Conservation (phyloP, 2,888 invertebrate species). For the Scaptomyza parva region DNA sequence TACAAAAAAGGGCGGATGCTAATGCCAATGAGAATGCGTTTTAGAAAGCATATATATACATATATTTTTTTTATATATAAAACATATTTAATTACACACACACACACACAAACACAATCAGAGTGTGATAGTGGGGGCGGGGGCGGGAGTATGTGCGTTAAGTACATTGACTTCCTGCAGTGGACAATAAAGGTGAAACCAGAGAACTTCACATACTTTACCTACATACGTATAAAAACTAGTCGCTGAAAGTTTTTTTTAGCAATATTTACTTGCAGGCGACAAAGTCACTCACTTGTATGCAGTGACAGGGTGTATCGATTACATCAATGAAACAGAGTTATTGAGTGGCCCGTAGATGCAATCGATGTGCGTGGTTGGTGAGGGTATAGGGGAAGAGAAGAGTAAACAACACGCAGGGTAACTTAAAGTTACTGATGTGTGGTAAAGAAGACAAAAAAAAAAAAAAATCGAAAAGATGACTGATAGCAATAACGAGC, state of each 20-base stretch:
- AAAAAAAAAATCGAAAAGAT: slow-evolving; percentile 28
- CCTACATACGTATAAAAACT: slow-evolving; percentile 50
- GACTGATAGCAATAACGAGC: slow-evolving; percentile 27
- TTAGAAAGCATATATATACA: slow-evolving; percentile 20
- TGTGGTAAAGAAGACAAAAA: slow-evolving; percentile 25
- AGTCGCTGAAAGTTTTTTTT: slow-evolving; percentile 13
- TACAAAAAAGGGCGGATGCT: slow-evolving; percentile 20
- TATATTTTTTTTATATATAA: slow-evolving; percentile 27
- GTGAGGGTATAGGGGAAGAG: too few relatives aligned
- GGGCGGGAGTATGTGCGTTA: slow-evolving; percentile 1
- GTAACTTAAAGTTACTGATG: slow-evolving; percentile 27
- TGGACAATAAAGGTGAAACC: slow-evolving; percentile 31
- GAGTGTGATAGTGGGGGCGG: background rate
- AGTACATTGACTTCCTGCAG: slow-evolving; percentile 68
- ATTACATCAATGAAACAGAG: slow-evolving; percentile 54
- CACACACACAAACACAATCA: slow-evolving; percentile 7
- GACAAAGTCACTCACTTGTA: slow-evolving; percentile 53
- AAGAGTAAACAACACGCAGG: background rate
- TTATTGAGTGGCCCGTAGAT: slow-evolving; percentile 36
- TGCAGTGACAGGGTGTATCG: slow-evolving; percentile 52
- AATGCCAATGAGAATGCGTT: slow-evolving; percentile 12
- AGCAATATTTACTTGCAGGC: slow-evolving; percentile 35
- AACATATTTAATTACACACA: slow-evolving; percentile 65
- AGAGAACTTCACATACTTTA: slow-evolving; percentile 52
- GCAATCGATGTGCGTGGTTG: too few relatives aligned